Evolutionary conservation across 2,888 invertebrate genomes (phyloP).

Genomic region (Ferrisia virgata): DNA sequence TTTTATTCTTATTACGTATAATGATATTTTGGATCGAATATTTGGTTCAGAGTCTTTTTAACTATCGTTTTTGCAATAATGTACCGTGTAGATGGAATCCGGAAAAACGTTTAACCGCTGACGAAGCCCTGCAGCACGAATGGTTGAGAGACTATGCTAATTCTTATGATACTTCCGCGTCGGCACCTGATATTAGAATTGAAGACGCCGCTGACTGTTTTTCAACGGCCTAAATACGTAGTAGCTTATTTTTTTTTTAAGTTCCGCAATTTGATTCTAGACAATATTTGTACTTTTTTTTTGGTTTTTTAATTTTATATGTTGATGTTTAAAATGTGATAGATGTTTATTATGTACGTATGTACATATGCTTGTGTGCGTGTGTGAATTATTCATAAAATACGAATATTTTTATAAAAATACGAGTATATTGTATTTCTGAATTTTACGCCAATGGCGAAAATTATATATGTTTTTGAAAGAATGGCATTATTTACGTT

Average conservation of each 20-base stretch:
- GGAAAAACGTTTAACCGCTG: constrained; percentile 83
- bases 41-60: background rate
- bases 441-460: background rate
- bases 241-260: background rate
- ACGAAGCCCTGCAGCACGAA: constrained; percentile 84
- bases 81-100: constrained; percentile 78
- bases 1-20: background rate
- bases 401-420: background rate
- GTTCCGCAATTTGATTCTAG: background rate
- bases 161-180: background rate
- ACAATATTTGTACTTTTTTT: background rate
- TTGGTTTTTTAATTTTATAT: constrained; percentile 11
- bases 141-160: constrained; percentile 59
- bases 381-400: background rate
- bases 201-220: constrained; percentile 22
- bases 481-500: background rate
- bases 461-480: background rate
- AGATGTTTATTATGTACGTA: background rate
- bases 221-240: background rate
- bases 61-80: constrained; percentile 7
- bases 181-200: background rate
- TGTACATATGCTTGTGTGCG: background rate
- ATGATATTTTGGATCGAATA: background rate
- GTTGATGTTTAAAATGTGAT: constrained; percentile 1
- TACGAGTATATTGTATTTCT: background rate